phyloP scores from a whole-genome alignment of 2,113 vertebrate species.

The Atherinomorus stipes region DNA sequence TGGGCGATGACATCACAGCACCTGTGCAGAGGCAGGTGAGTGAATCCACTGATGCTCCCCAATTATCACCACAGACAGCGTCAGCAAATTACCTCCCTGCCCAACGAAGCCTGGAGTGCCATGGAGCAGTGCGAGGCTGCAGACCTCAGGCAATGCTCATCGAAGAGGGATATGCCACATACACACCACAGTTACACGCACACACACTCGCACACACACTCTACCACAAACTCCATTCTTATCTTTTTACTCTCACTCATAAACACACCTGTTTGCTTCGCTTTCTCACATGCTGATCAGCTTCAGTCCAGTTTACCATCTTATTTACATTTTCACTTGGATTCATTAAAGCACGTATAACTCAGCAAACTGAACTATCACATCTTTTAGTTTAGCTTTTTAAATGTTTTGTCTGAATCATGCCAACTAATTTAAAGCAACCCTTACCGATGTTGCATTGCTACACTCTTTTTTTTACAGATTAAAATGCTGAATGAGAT shows the following conservation, averaged over 20 bases:
- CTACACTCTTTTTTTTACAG: too few species aligned
- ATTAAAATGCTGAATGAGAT: too few species aligned
- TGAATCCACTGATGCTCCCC: slow-evolving; percentile 55
- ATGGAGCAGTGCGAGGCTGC: slow-evolving; percentile 65
- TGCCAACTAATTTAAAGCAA: not conserved
- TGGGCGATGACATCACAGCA: slow-evolving; percentile 64
- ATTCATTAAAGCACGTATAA: slow-evolving; percentile 22
- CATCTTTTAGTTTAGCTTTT: not conserved
- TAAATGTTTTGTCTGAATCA: slow-evolving; percentile 16
- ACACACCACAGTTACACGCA: not conserved
- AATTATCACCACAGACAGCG: slow-evolving; percentile 79
- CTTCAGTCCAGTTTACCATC: slow-evolving; percentile 9
- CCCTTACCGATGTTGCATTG: too few species aligned
- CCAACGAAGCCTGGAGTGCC: slow-evolving; percentile 58
- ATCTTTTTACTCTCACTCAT: not conserved
- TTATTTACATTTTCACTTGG: slow-evolving; percentile 15
- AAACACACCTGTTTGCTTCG: not conserved
- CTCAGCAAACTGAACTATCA: too few species aligned
- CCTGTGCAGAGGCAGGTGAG: slow-evolving; percentile 79
- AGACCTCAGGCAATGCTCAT: slow-evolving; percentile 73
- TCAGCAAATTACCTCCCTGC: slow-evolving; percentile 72
- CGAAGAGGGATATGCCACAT: slow-evolving; percentile 25
- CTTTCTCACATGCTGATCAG: too few species aligned
- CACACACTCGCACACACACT: too few species aligned
- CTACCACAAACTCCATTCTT: too few species aligned